These are phyloP conservation scores for Mamestra brassicae DNA, from an alignment of 2,888 invertebrate species.

Conservation along the genomic window DNA sequence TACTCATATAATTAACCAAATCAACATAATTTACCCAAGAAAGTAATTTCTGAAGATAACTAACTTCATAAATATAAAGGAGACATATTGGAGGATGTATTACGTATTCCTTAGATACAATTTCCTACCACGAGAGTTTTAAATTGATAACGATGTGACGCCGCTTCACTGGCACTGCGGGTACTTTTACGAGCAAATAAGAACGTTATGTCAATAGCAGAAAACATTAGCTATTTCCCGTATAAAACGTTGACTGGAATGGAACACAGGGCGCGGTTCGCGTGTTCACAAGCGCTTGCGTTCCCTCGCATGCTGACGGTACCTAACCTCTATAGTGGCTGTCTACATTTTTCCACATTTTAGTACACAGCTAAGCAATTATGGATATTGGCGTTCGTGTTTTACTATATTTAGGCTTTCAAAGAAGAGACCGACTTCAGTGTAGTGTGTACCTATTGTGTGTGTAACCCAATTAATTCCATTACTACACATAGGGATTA, in stretches of 20 bases:
- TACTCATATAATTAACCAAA: slow-evolving; percentile 8
- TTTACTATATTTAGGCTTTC: slow-evolving; percentile 69
- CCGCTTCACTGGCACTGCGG: slow-evolving; percentile 53
- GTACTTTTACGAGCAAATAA: slow-evolving; percentile 68
- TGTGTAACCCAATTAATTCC: slow-evolving; percentile 62
- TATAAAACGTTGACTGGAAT: slow-evolving; percentile 68
- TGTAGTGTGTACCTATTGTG: slow-evolving; percentile 46
- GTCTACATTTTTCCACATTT: slow-evolving; percentile 77
- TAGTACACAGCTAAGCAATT: slow-evolving; percentile 76
- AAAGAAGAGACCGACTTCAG: slow-evolving; percentile 60
- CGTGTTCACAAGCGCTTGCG: slow-evolving; percentile 75
- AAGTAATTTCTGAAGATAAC: slow-evolving; percentile 22
- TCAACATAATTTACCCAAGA: slow-evolving; percentile 10
- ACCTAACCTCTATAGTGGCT: slow-evolving; percentile 69
- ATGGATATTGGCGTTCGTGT: slow-evolving; percentile 77
- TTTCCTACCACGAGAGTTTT: slow-evolving; percentile 58
- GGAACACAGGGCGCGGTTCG: slow-evolving; percentile 76
- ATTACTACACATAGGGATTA: slow-evolving; percentile 24
- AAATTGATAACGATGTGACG: slow-evolving; percentile 67
- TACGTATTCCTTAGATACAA: slow-evolving; percentile 50
- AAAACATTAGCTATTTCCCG: slow-evolving; percentile 75
- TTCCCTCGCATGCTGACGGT: slow-evolving; percentile 74
- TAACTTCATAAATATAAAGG: slow-evolving; percentile 33
- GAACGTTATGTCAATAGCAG: slow-evolving; percentile 73
- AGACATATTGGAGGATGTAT: slow-evolving; percentile 39